A percentile compares a stretch with the other conserved stretches of the same genome.
phyloP scores from a whole-genome alignment of 2,888 invertebrate species.

The Diarsia rubi region DNA sequence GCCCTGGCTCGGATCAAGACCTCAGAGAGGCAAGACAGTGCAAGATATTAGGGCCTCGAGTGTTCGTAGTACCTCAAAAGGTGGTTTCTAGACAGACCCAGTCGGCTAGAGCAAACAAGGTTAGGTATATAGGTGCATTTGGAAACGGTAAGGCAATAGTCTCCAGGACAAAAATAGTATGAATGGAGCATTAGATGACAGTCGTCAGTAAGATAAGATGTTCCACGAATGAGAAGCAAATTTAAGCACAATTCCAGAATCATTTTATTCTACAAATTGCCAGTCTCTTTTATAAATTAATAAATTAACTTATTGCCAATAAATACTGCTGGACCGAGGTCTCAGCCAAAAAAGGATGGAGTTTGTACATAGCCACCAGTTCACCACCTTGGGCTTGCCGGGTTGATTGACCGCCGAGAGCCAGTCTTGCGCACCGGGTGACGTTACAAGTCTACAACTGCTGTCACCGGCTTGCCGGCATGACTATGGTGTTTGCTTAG shows the following conservation, averaged over 20 bases:
- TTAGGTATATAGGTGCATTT: not conserved
- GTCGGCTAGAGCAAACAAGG: not conserved
- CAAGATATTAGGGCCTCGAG: not conserved
- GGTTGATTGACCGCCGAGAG: conserved; percentile 52
- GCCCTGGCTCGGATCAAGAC: not conserved
- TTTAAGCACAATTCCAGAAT: not conserved
- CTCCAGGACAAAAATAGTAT: not conserved
- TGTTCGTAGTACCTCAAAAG: not conserved
- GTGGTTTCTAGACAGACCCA: not conserved
- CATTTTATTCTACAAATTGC: not conserved
- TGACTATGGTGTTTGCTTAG: conserved; percentile 28
- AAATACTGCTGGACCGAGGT: conserved; percentile 7
- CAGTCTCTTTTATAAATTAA: not conserved
- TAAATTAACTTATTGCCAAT: conserved; percentile 4
- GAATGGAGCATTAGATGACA: not conserved
- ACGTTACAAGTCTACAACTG: conserved; percentile 34
- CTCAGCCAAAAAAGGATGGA: conserved; percentile 44
- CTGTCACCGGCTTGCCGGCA: conserved; percentile 9
- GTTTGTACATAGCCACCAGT: conserved; percentile 40
- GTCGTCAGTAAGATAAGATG: not conserved
- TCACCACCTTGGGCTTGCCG: conserved; percentile 49
- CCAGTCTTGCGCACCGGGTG: conserved; percentile 36
- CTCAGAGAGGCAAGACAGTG: not conserved
- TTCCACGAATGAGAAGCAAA: not conserved
- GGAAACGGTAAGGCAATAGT: no score